Percentiles rank a stretch among this genome's conserved stretches.
phyloP scores from a whole-genome alignment of 2,113 vertebrate genomes.

The Tonatia bakeri region DNA sequence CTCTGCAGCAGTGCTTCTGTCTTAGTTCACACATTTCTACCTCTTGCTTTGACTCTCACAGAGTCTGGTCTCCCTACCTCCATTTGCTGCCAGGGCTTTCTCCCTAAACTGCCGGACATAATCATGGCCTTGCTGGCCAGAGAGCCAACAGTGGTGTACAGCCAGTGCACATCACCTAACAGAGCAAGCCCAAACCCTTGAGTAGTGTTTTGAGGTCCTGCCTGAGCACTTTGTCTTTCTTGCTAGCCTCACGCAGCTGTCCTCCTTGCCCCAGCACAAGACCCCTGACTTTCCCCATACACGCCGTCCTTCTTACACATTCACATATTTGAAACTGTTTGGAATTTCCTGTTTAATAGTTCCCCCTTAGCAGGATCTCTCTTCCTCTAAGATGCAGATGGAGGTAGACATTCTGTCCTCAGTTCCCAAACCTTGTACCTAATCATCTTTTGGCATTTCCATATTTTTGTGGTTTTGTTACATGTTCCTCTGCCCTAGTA shows the following conservation, averaged over 20 bases:
- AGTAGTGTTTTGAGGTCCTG: background rate
- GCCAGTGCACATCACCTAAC: no score
- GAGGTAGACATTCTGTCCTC: background rate
- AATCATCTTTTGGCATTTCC: background rate
- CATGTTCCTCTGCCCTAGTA: no score
- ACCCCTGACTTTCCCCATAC: accelerated
- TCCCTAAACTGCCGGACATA: background rate
- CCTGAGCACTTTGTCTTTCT: background rate
- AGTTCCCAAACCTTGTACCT: background rate
- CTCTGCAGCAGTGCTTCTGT: no score
- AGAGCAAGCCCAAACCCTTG: background rate
- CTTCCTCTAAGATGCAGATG: background rate
- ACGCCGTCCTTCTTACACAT: background rate
- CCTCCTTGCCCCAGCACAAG: background rate
- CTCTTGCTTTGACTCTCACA: background rate
- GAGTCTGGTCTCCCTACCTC: background rate
- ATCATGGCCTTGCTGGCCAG: background rate
- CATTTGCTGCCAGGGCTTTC: background rate
- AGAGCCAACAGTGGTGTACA: background rate
- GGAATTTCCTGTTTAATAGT: background rate
- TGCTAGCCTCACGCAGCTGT: background rate
- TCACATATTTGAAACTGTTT: background rate
- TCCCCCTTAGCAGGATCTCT: background rate
- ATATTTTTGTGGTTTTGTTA: background rate
- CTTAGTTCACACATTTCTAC: background rate